phyloP scores from a whole-genome alignment of 35 echinoderm and acorn worm species.

The Heliocidaris erythrogramma region DNA sequence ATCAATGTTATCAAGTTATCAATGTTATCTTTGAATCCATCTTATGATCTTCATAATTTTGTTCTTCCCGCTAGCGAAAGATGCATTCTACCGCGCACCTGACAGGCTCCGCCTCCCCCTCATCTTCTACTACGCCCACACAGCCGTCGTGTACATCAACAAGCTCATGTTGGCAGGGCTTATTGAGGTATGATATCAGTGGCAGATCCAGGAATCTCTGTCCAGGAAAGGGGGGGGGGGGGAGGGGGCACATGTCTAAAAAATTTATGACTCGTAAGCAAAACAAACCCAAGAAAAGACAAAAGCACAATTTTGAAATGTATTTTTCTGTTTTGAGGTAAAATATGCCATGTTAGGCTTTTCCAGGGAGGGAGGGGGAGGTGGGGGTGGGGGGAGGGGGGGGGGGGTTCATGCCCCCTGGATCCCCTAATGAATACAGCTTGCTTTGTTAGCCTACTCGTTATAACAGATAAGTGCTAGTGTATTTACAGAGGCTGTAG shows the following conservation, averaged over 20 bases:
- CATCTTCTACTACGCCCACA: constrained; percentile 93
- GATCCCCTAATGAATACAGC: neutral
- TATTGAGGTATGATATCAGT: constrained; percentile 59
- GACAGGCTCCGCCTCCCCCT: constrained; percentile 90
- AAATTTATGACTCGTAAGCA: neutral
- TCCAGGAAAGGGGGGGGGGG: neutral
- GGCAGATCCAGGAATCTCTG: neutral
- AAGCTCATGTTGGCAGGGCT: constrained; percentile 86
- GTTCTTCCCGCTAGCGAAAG: neutral
- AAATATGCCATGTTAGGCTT: too few relatives aligned
- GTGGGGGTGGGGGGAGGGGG: neutral
- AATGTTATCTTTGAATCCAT: neutral
- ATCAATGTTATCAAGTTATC: too few relatives aligned
- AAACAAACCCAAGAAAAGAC: too few relatives aligned
- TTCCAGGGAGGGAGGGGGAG: too few relatives aligned
- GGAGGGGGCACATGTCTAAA: neutral
- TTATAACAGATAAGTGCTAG: neutral
- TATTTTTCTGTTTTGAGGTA: too few relatives aligned
- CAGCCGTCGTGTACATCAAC: constrained; percentile 84
- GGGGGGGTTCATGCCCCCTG: neutral
- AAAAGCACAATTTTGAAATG: too few relatives aligned
- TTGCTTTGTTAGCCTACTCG: neutral
- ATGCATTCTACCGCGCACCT: constrained; percentile 82
- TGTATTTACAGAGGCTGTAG: neutral
- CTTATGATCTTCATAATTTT: neutral